These are phyloP conservation scores for Camarhynchus parvulus DNA, from an alignment of 2,113 vertebrate genomes.

Conservation along the genomic window DNA sequence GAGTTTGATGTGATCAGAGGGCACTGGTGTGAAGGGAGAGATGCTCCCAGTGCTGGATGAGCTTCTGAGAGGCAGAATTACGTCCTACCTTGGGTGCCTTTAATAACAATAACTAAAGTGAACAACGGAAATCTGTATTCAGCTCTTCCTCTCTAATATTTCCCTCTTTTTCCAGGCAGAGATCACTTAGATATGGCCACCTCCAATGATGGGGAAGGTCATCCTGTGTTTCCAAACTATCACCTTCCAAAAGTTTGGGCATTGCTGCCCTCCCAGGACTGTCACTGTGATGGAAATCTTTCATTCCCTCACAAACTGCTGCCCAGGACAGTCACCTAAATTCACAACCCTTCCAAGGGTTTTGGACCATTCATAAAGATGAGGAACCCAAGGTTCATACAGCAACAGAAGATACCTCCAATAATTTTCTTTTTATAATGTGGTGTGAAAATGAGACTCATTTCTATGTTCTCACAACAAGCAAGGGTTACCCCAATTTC, in stretches of 20 bases:
- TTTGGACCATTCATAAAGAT: not conserved
- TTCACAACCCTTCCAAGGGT: not conserved
- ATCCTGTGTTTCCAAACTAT: not conserved
- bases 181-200: rapidly evolving
- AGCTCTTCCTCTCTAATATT: not conserved
- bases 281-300: not conserved
- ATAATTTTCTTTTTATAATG: not conserved
- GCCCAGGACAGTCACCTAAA: not conserved
- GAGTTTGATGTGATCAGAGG: not conserved
- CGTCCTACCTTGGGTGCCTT: not conserved
- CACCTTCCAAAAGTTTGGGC: not conserved
- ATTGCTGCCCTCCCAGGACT: not conserved
- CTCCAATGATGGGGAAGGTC: not conserved
- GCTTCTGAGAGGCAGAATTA: not conserved
- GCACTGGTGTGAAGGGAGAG: rapidly evolving
- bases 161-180: not conserved
- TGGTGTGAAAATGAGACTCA: not conserved
- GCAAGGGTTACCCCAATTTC: not conserved
- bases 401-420: not conserved
- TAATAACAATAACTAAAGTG: not conserved
- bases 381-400: not conserved
- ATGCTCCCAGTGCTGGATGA: not conserved
- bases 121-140: not conserved
- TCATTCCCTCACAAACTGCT: not conserved
- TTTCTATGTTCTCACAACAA: not conserved